Base-by-base conservation (phyloP, 2,113 vertebrate genomes). In the Hiodon tergisus region DNA sequence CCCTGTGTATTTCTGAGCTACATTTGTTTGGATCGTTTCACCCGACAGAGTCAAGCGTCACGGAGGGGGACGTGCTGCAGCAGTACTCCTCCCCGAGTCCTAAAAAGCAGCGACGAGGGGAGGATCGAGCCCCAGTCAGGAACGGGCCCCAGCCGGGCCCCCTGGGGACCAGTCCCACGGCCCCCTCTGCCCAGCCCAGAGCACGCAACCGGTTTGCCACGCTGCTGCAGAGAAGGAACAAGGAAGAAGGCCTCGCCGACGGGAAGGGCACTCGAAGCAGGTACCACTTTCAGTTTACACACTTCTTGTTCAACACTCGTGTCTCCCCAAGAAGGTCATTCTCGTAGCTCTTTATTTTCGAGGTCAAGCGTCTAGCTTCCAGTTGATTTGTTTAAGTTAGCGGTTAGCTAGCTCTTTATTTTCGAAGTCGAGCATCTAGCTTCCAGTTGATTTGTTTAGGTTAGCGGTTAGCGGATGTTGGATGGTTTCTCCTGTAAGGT, bases 171-270 rank as follows among this genome's bases (percentile, higher is more conserved):
- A 13, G 16, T 17, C 13, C 59, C 69, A 31, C 59, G 2, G n/a
- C 16, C 9, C n/a, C 61, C 11, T 47, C 54, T n/a, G 46, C 77
- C 3, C 78, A 74, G 8, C 83, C 79, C 0, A 83, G 53, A 3
- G 67, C 81, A 48, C 92, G 90, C 76, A 98, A 98, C 86, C 89
- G 88, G 78, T 98, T 99, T 70, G 93, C 95, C 66, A 91, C 89
- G 0, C 79, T 95, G 82, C 86, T 96, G 74, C 93, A 92, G 86
- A 94, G 86, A 78, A 93, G 91, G 82, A 94, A 93, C 78, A 84
- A 90, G 82, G 88, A 90, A 0, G 81, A 81, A 2, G 89, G 85
- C 67, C 81, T 79, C 6, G 83, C 90, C 52, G 75, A 89, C 9
- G 87, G 87, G 73, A 88, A 89, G 52, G 90, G 86, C 74, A 94